Conservation (phyloP, 37 sponge, comb jelly and placozoan species). For the Corticium candelabrum region DNA sequence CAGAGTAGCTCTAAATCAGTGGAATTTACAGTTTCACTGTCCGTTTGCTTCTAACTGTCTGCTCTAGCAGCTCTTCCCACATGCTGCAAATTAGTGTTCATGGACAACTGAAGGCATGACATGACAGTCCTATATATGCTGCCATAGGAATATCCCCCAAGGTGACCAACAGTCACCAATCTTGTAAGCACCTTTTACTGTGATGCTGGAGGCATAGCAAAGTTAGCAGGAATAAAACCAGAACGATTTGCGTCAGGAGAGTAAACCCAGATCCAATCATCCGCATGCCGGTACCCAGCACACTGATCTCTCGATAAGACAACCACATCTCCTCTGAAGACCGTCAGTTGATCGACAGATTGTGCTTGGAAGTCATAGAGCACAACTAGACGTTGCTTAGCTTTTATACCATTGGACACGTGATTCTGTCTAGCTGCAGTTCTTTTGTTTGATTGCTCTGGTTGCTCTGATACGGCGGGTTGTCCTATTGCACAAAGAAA, state of each 20-base stretch:
- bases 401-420: background rate
- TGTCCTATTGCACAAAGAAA: background rate
- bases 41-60: no score
- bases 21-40: no score
- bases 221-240: conserved; percentile 11
- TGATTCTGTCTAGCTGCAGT: no score
- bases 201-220: background rate
- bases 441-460: background rate
- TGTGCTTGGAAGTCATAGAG: conserved; percentile 8
- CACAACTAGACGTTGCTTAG: background rate
- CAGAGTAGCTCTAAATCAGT: no score
- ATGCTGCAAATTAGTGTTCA: no score
- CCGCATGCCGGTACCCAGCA: background rate
- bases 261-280: conserved; percentile 8
- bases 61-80: no score
- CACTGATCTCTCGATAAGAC: background rate
- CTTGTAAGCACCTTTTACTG: no score
- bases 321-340: background rate
- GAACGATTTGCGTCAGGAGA: background rate
- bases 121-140: no score
- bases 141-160: no score
- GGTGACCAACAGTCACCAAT: no score
- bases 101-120: no score
- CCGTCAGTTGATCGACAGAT: background rate
- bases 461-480: background rate